Evolutionary conservation across 2,113 vertebrate genomes (phyloP).

Genomic region (Ploceus nigricollis): DNA sequence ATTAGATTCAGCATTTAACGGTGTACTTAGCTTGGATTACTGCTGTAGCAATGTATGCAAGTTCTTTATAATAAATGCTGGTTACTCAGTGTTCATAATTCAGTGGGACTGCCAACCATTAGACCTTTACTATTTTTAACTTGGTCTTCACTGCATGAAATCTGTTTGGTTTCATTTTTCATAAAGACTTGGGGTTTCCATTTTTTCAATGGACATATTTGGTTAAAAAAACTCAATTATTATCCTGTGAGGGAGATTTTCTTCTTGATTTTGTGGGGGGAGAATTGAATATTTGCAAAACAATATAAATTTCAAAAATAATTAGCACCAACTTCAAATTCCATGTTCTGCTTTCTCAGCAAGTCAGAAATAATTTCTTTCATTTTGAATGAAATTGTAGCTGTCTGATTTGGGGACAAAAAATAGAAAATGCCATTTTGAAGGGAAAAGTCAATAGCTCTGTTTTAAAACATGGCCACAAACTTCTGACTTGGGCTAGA

Average conservation of each 20-base stretch:
- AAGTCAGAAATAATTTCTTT: not conserved
- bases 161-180: not conserved
- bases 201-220: not conserved
- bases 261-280: fast-evolving
- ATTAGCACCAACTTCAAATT: not conserved
- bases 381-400: not conserved
- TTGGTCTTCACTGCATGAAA: not conserved
- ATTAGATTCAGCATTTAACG: not conserved
- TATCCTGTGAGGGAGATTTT: not conserved
- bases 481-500: not conserved
- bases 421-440: not conserved
- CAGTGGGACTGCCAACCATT: not conserved
- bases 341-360: not conserved
- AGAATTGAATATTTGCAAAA: not conserved
- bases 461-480: not conserved
- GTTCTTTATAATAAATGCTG: not conserved
- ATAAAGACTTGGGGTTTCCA: fast-evolving
- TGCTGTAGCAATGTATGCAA: not conserved
- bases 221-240: not conserved
- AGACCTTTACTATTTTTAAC: not conserved
- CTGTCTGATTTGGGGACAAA: not conserved
- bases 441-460: not conserved
- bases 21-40: not conserved
- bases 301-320: not conserved
- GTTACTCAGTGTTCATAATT: not conserved